Base-by-base conservation (phyloP, 2,797 vertebrate species). In the Myiotriccus ornatus region DNA sequence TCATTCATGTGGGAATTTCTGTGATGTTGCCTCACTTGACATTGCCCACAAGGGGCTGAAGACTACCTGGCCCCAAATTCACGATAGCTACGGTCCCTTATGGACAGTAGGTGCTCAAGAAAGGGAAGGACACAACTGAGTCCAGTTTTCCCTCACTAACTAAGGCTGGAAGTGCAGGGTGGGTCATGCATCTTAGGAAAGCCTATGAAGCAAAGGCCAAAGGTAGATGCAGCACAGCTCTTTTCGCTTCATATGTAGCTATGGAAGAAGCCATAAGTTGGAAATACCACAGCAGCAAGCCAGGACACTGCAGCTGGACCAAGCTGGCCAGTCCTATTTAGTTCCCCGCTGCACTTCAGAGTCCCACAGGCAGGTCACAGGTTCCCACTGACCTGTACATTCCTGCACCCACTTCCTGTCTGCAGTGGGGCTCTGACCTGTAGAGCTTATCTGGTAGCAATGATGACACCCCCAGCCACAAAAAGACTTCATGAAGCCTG, bases 41-140 rank as follows among this genome's bases (percentile, higher is more conserved):
- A 53, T 56, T 47, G 32, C 27, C 22, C 34, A 56, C 0, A 0
- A 28, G 3, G 13, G 39, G 27, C 24, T 84, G 64, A 91, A 44
- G 47, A 59, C 34, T 7, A 25, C 15, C 24, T 27, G 53, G 56
- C 22, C 78, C 47, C 74, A 55, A 34, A 59, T 3, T 35, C 15
- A 13, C 0, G n/a, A 18, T 0, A 60, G 25, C 41, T 27, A 6
- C 0, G 21, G 43, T 46, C 23, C 21, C n/a, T 35, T 32, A 3
- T 1, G 44, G 56, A 34, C 20, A 70, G 35, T 2, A 34, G 39
- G 3, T 20, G 32, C 35, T 37, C 32, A 85, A 63, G 49, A 87
- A 30, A 3, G 17, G 44, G 14, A 37, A 57, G 67, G 60, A 41
- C 9, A 47, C 32, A 49, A 7, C 27, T 7, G 37, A 46, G 55